Base-by-base conservation (phyloP, 2,113 vertebrate species). In the Catharus fuscescens region DNA sequence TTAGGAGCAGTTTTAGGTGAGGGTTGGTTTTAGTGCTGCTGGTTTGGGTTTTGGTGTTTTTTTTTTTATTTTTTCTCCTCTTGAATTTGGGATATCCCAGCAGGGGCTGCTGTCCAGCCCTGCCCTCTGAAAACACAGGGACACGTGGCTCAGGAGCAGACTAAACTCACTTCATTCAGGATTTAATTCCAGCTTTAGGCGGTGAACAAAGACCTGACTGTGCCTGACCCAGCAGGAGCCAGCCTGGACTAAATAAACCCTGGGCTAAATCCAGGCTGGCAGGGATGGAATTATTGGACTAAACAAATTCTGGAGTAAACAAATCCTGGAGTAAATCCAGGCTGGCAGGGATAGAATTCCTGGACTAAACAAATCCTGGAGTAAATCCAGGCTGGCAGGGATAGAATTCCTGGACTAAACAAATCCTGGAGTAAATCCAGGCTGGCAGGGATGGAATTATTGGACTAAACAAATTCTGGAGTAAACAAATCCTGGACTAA, bases 101-200 rank as follows among this genome's bases (percentile, higher is more conserved):
- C 48, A 79, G 91, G 70, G 8, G 29, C 48, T 82, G 86, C 73
- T 15, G 5, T 48, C 70, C 21, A 14, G 15, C 38, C 14, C 32
- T 26, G 82, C 70, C 5, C 2, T 79, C 82, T 40, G 91, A 12
- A 64, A 26, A 2, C 0, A 2, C 5, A 90, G 77, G 91, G 87
- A 48, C 92, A 23, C 1, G 89, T n/a, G 59, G 92, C 85, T 79
- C 2, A 9, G 3, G 48, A 79, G 96, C 76, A 80, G 96, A 78
- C 64, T 52, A 77, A 96, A 95, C 0, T 14, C 2, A 18, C 18
- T 78, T n/a, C 42, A 52, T 62, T 62, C 59, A 56, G 87, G 88
- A 72, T 95, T 97, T 97, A 97, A 96, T 95, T 91, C 97, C 94
- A 94, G 95, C 89, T 96, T 94, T 81, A 73, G 48, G 95, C 31